phyloP scores from a whole-genome alignment of 2,797 vertebrate genomes.

The Takifugu rubripes region DNA sequence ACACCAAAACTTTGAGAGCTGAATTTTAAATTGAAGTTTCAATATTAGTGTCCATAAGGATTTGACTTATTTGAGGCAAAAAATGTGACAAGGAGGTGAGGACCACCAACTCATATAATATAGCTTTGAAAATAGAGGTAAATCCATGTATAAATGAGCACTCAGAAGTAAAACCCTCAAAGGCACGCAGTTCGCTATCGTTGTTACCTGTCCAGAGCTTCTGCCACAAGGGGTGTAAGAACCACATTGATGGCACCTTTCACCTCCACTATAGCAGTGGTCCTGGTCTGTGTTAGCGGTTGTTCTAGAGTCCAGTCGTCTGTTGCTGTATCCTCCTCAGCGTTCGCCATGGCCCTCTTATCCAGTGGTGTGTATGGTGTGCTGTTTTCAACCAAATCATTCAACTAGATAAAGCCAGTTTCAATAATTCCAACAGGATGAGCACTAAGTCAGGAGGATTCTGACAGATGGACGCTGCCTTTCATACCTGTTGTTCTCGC shows the following conservation, averaged over 20 bases:
- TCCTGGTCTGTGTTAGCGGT: constrained; percentile 90
- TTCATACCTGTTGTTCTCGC: constrained; percentile 85
- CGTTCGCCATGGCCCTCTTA: constrained; percentile 87
- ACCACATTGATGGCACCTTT: constrained; percentile 93
- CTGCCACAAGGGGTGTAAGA: constrained; percentile 92
- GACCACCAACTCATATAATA: no score
- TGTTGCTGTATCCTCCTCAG: constrained; percentile 89
- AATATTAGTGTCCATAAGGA: constrained; percentile 12
- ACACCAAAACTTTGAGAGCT: neutral
- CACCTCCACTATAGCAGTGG: constrained; percentile 94
- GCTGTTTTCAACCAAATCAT: constrained; percentile 55
- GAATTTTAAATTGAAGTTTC: constrained; percentile 14
- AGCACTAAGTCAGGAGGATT: neutral
- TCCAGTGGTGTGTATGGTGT: constrained; percentile 94
- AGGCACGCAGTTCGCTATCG: neutral
- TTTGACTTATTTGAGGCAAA: constrained; percentile 25
- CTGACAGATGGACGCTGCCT: neutral
- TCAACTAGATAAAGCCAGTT: neutral
- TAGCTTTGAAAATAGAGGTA: no score
- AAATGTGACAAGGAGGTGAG: no score
- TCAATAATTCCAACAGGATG: neutral
- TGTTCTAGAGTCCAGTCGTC: constrained; percentile 93
- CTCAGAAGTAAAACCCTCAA: neutral
- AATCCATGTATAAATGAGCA: neutral
- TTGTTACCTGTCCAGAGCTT: constrained; percentile 90